These are phyloP conservation scores for Aspiorhynchus laticeps DNA, from an alignment of 2,113 vertebrate genomes.

Conservation along the genomic window DNA sequence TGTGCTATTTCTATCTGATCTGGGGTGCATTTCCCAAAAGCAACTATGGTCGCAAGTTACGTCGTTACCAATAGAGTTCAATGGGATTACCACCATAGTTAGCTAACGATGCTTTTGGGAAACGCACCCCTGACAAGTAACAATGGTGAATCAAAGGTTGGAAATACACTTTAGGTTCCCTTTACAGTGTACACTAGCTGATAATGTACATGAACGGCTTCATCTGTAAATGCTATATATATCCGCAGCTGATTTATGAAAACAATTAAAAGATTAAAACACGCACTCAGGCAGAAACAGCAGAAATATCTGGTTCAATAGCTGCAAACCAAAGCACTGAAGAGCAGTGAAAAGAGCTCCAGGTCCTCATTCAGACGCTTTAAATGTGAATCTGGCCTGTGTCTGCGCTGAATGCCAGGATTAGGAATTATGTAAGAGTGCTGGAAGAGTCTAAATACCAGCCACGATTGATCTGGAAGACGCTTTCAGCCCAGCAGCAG, in stretches of 20 bases:
- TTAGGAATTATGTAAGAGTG: constrained; percentile 45
- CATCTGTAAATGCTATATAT: background rate
- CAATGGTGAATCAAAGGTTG: background rate
- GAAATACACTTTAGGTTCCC: background rate
- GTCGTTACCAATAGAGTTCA: too few species aligned
- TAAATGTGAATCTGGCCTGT: constrained; percentile 44
- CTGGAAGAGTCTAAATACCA: constrained; percentile 45
- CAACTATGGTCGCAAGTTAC: too few species aligned
- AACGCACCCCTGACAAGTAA: background rate
- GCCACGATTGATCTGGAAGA: constrained; percentile 46
- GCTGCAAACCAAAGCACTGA: constrained; percentile 6
- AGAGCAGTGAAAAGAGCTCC: constrained; percentile 39
- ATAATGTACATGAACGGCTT: background rate
- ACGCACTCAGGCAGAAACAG: background rate
- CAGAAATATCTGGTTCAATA: constrained; percentile 2
- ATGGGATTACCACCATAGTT: too few species aligned
- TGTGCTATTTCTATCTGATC: too few species aligned
- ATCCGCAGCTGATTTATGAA: background rate
- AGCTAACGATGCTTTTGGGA: too few species aligned
- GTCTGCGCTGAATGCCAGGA: constrained; percentile 45
- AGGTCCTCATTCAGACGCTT: constrained; percentile 48
- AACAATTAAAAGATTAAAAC: constrained; percentile 16
- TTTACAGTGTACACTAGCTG: background rate
- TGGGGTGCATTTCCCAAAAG: too few species aligned
- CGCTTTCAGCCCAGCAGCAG: constrained; percentile 39